phyloP scores from a whole-genome alignment of 1,140 invertebrate genomes.

The Pararge aegeria region DNA sequence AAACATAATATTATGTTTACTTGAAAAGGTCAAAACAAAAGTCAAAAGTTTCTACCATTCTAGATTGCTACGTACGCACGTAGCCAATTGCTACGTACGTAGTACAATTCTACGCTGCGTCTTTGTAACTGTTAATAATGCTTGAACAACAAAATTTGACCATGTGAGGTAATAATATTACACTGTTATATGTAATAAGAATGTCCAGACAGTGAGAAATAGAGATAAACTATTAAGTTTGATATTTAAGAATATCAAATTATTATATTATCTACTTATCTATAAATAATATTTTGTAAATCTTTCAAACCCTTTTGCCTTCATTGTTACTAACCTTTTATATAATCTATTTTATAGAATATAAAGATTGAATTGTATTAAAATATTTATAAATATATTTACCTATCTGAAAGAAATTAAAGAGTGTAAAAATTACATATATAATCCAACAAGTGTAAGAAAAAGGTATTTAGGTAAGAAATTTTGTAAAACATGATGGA shows the following conservation, averaged over 20 bases:
- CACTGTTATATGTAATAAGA: constrained; percentile 33
- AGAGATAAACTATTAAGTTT: constrained; percentile 40
- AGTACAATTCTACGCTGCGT: too few species aligned
- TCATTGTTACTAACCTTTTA: constrained; percentile 38
- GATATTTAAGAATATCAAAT: constrained; percentile 28
- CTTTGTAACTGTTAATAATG: too few species aligned
- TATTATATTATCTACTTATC: constrained; percentile 5
- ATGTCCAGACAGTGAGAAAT: constrained; percentile 66
- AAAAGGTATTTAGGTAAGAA: too few species aligned
- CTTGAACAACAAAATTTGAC: too few species aligned
- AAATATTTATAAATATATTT: constrained; percentile 29
- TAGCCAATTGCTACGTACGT: too few species aligned
- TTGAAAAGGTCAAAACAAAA: too few species aligned
- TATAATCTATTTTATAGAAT: constrained; percentile 29
- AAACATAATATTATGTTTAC: too few species aligned
- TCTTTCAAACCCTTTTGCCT: constrained; percentile 50
- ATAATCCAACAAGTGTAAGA: constrained; percentile 1
- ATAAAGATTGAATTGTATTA: constrained; percentile 16
- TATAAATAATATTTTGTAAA: constrained; percentile 47
- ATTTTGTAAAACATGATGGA: too few species aligned
- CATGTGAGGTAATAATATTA: neutral
- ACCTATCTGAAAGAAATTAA: constrained; percentile 15
- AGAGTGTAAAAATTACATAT: constrained; percentile 20
- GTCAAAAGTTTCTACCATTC: too few species aligned
- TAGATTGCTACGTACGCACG: too few species aligned